phyloP scores from a whole-genome alignment of 2,797 vertebrate genomes.

The Ptychobarbus kaznakovi region DNA sequence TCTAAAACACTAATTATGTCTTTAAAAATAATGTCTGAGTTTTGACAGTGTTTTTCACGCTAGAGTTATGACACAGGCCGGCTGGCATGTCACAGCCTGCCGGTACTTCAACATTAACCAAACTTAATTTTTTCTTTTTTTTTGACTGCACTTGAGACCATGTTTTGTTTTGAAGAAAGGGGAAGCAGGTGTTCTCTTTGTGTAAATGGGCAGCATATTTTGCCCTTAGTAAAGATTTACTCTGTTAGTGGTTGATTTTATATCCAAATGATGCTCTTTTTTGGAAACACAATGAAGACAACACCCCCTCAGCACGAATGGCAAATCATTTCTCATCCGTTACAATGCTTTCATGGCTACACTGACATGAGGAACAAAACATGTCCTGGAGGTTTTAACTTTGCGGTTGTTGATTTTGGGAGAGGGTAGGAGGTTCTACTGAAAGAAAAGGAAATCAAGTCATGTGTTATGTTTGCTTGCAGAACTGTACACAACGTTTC shows the following conservation, averaged over 20 bases:
- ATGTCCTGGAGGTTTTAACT: slow-evolving; percentile 44
- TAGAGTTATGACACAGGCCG: slow-evolving; percentile 26
- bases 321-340: slow-evolving; percentile 39
- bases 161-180: slow-evolving; percentile 53
- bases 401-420: slow-evolving; percentile 45
- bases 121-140: slow-evolving; percentile 45
- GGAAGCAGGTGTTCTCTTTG: slow-evolving; percentile 63
- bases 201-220: slow-evolving; percentile 26
- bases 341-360: slow-evolving; percentile 31
- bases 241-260: slow-evolving; percentile 45
- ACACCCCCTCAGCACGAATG: slow-evolving; percentile 34
- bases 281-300: slow-evolving; percentile 40
- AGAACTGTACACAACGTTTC: background rate
- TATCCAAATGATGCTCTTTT: slow-evolving; percentile 38
- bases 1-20: slow-evolving; percentile 39
- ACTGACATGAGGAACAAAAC: slow-evolving; percentile 44
- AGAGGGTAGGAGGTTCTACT: slow-evolving; percentile 1
- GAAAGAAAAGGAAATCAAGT: slow-evolving; percentile 9
- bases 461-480: background rate
- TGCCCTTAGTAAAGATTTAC: slow-evolving; percentile 45
- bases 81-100: slow-evolving; percentile 41
- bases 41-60: slow-evolving; percentile 49
- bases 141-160: slow-evolving; percentile 35
- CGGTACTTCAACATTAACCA: slow-evolving; percentile 34
- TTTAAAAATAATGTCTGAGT: slow-evolving; percentile 44